Evolutionary conservation across 64 coral and sea anemone genomes (phyloP).

Genomic region (Exaiptasia diaphana): DNA sequence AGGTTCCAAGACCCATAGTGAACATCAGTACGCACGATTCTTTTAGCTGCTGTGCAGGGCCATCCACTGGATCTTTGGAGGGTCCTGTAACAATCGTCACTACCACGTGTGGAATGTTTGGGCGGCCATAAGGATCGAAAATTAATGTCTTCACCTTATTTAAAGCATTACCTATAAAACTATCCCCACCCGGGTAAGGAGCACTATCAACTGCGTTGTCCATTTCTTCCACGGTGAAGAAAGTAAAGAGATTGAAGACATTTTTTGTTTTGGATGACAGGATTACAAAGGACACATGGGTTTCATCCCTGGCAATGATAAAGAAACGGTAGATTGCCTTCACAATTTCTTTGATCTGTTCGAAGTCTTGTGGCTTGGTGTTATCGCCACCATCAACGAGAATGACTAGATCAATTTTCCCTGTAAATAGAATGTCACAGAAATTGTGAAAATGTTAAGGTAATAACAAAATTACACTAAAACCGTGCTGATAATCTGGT

Average conservation of each 20-base stretch:
- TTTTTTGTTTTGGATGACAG: no score
- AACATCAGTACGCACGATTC: constrained; percentile 62
- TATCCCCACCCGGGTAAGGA: constrained; percentile 41
- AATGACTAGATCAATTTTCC: constrained; percentile 60
- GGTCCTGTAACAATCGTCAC: constrained; percentile 57
- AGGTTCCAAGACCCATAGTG: constrained; percentile 40
- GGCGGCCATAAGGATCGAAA: constrained; percentile 33
- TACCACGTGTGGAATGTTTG: constrained; percentile 39
- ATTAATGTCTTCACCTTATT: constrained; percentile 43
- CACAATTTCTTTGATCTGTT: constrained; percentile 58
- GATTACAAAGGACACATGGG: constrained; percentile 52
- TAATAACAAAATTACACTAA: no score
- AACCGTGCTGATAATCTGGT: no score
- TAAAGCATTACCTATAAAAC: constrained; percentile 54
- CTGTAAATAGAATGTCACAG: constrained; percentile 5
- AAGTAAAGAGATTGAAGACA: constrained; percentile 58
- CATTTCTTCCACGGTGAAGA: constrained; percentile 56
- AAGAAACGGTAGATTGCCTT: constrained; percentile 58
- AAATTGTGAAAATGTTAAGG: no score
- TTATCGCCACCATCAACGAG: constrained; percentile 67
- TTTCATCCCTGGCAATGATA: constrained; percentile 16
- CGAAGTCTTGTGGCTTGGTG: constrained; percentile 44
- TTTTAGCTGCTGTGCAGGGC: constrained; percentile 27
- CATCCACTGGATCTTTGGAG: constrained; percentile 41
- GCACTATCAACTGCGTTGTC: constrained; percentile 30